phyloP scores from a whole-genome alignment of 2,113 vertebrate genomes.

The Sus scrofa region T2T-Sscrofa CM000826.6:88209501-88210000 shows the following conservation, averaged over 20 bases:
- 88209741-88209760: neutral
- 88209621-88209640: no score
- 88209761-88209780: neutral
- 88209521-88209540: neutral
- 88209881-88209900: conserved; percentile 7
- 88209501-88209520: neutral
- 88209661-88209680: no score
- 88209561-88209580: neutral
- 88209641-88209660: no score
- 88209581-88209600: neutral
- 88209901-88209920: neutral
- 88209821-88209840: neutral
- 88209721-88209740: neutral
- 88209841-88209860: conserved; percentile 23
- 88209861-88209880: neutral
- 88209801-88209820: neutral
- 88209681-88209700: no score
- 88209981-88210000: conserved; percentile 91
- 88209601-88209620: neutral
- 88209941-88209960: conserved; percentile 14
- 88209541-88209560: neutral
- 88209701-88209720: no score
- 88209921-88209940: neutral
- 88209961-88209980: conserved; percentile 91
- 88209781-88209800: neutral